These are phyloP conservation scores for Melitaea athalia DNA, from an alignment of 2,888 invertebrate genomes.

Conservation along the genomic window DNA sequence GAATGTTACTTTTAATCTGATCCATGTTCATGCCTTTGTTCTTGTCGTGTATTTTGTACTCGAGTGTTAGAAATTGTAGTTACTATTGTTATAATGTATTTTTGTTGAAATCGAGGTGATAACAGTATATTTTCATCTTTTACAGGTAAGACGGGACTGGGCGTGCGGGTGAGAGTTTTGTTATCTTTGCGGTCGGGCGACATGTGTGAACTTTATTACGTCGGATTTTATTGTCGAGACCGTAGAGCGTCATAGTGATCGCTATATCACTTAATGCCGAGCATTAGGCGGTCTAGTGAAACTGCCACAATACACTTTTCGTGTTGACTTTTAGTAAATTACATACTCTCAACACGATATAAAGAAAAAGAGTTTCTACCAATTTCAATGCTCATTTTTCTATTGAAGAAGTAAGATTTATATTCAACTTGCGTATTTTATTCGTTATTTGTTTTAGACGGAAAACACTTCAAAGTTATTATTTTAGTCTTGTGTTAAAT, in stretches of 20 bases:
- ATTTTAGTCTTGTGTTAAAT: not conserved
- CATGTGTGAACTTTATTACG: conserved; percentile 74
- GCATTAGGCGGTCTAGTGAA: conserved; percentile 35
- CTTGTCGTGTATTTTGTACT: conserved; percentile 12
- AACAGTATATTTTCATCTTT: conserved; percentile 58
- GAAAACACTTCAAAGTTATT: not conserved
- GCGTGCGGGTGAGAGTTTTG: conserved; percentile 62
- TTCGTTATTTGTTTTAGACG: not conserved
- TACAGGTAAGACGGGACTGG: conserved; percentile 69
- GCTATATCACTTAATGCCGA: conserved; percentile 45
- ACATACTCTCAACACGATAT: conserved; percentile 41
- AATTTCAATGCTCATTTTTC: not conserved
- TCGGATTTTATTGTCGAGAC: conserved; percentile 59
- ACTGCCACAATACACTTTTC: conserved; percentile 30
- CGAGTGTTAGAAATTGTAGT: not conserved
- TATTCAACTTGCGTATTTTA: not conserved
- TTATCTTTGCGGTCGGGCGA: conserved; percentile 62
- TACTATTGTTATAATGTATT: not conserved
- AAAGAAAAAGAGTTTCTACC: conserved; percentile 48
- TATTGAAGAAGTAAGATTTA: conserved; percentile 4
- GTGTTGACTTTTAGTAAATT: conserved; percentile 54
- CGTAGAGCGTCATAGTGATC: conserved; percentile 51
- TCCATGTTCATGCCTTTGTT: conserved; percentile 24
- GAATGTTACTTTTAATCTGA: conserved; percentile 26
- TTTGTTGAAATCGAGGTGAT: conserved; percentile 38